Conservation (phyloP, 2,888 invertebrate species). For the Cinara cedri region DNA sequence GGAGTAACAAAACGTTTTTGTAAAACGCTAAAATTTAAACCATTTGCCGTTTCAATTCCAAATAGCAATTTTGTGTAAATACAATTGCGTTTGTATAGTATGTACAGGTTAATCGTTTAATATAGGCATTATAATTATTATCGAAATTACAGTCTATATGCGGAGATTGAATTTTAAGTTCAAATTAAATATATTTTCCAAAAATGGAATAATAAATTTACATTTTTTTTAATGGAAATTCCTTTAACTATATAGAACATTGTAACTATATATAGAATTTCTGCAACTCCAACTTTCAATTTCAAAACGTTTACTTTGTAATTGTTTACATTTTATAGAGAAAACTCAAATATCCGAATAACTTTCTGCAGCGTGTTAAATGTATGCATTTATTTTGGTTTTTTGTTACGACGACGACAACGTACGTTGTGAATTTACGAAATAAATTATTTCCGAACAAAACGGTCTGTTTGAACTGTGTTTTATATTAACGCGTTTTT, state of each 20-base stretch:
- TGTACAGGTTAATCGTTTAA: no score
- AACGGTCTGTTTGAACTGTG: background rate
- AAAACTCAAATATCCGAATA: background rate
- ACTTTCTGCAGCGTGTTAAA: no score
- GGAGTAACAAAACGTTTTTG: background rate
- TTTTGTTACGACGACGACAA: background rate
- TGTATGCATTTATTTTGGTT: background rate
- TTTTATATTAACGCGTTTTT: background rate
- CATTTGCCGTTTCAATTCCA: background rate
- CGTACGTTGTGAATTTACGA: background rate
- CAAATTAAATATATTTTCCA: background rate
- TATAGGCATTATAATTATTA: background rate
- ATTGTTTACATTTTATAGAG: background rate
- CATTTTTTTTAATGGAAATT: background rate
- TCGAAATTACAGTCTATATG: background rate
- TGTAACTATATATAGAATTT: background rate
- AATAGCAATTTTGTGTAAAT: constrained; percentile 14
- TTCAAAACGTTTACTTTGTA: background rate
- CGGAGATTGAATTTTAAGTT: background rate
- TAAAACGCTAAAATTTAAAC: background rate
- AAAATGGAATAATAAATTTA: background rate
- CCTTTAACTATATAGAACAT: background rate
- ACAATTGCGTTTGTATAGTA: no score
- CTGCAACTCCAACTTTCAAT: background rate
- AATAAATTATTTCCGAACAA: background rate